phyloP scores from a whole-genome alignment of 2,888 invertebrate genomes.

The Heliconius ismenius region DNA sequence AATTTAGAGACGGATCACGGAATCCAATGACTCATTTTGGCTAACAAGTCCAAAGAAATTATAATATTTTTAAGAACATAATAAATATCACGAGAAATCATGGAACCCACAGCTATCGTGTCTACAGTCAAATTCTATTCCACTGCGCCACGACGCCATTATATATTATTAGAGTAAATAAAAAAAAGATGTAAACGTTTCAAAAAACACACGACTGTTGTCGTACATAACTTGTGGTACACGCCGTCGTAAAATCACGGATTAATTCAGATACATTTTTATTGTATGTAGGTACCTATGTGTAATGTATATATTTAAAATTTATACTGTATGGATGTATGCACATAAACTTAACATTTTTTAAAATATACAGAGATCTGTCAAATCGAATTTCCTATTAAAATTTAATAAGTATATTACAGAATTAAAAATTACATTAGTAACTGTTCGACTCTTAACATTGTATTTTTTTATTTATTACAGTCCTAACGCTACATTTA shows the following conservation, averaged over 20 bases:
- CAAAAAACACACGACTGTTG: conserved; percentile 15
- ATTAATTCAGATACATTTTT: conserved; percentile 3
- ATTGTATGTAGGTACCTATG: neutral
- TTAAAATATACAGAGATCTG: no score
- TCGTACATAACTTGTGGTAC: conserved; percentile 11
- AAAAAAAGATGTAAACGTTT: conserved; percentile 7
- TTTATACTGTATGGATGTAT: neutral
- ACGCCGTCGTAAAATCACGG: conserved; percentile 13
- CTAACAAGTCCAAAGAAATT: no score
- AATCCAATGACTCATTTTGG: no score
- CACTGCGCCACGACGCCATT: neutral
- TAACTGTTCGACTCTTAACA: no score
- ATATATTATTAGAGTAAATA: conserved; percentile 5
- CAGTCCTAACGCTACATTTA: no score
- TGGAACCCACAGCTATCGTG: neutral
- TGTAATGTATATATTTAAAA: neutral
- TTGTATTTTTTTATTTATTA: no score
- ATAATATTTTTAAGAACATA: no score
- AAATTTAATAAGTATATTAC: no score
- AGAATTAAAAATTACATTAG: no score
- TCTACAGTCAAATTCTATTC: neutral
- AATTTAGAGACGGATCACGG: no score
- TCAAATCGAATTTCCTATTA: no score
- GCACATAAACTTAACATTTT: neutral
- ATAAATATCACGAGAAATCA: neutral